These are phyloP conservation scores for Haemorhous mexicanus DNA, from an alignment of 2,113 vertebrate genomes.

Conservation along the genomic window DNA sequence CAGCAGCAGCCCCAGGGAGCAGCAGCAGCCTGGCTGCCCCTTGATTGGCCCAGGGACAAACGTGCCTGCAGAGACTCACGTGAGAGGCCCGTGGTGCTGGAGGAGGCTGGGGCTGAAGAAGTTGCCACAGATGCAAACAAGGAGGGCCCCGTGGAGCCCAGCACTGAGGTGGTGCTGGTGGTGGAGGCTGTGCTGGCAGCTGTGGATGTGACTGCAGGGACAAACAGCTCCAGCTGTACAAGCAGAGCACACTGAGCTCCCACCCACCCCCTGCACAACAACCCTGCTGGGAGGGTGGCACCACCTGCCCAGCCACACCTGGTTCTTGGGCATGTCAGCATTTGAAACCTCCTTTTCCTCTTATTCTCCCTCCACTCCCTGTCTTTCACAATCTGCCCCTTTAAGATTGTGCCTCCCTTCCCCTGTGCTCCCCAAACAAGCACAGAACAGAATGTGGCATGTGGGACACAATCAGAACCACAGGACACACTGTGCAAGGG, in stretches of 20 bases:
- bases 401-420: background rate
- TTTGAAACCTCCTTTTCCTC: background rate
- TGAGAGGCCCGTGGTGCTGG: constrained; percentile 53
- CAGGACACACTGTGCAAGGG: background rate
- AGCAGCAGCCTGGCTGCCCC: background rate
- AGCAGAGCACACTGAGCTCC: background rate
- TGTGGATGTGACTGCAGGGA: background rate
- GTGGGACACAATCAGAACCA: background rate
- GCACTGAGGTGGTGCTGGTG: constrained; percentile 21
- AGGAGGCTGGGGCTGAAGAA: constrained; percentile 36
- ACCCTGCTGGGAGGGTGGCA: background rate
- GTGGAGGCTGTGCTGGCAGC: constrained; percentile 62
- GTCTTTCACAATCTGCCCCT: no score
- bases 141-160: constrained; percentile 41
- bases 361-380: no score
- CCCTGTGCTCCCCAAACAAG: background rate
- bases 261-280: background rate
- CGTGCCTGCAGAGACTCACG: constrained; percentile 53
- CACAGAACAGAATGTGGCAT: background rate
- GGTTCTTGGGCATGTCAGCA: accelerated
- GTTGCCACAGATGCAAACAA: constrained; percentile 61
- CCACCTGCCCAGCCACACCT: background rate
- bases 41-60: background rate
- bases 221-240: background rate
- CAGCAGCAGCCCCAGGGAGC: background rate